phyloP scores from a whole-genome alignment of 1,140 invertebrate genomes.

The Hypothenemus hampei region DNA sequence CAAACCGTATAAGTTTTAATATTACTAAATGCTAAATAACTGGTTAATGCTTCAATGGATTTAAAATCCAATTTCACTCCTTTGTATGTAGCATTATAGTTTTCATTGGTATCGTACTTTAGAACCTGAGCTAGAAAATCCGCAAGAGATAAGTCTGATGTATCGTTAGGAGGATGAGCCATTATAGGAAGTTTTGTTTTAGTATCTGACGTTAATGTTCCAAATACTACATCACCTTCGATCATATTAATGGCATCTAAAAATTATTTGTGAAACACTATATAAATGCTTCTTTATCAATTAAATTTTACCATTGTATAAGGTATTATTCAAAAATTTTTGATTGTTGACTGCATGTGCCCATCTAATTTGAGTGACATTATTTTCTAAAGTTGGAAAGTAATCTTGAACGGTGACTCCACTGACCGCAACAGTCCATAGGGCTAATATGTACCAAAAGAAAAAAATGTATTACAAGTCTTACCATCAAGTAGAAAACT shows the following conservation, averaged over 20 bases:
- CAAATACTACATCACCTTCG: constrained; percentile 81
- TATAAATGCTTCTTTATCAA: background rate
- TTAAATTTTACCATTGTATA: constrained; percentile 50
- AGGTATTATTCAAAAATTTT: constrained; percentile 54
- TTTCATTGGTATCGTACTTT: constrained; percentile 44
- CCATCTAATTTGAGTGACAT: constrained; percentile 75
- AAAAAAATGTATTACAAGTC: no score
- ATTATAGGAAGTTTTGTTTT: constrained; percentile 65
- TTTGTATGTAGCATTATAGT: constrained; percentile 48
- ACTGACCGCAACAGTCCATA: no score
- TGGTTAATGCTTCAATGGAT: constrained; percentile 68
- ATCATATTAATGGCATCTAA: constrained; percentile 71
- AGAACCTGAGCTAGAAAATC: constrained; percentile 63
- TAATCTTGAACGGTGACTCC: constrained; percentile 28
- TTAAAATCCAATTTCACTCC: constrained; percentile 91
- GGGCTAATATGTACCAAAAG: no score
- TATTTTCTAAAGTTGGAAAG: constrained; percentile 48
- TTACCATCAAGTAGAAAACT: no score
- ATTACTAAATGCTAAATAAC: constrained; percentile 55
- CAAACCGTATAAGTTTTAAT: no score
- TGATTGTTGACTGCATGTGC: constrained; percentile 75
- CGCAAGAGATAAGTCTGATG: constrained; percentile 71
- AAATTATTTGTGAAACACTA: constrained; percentile 13
- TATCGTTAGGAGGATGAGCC: constrained; percentile 72
- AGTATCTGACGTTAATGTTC: constrained; percentile 49